Conservation (phyloP, 2,797 vertebrate genomes). For the Labeo calbasu region DNA sequence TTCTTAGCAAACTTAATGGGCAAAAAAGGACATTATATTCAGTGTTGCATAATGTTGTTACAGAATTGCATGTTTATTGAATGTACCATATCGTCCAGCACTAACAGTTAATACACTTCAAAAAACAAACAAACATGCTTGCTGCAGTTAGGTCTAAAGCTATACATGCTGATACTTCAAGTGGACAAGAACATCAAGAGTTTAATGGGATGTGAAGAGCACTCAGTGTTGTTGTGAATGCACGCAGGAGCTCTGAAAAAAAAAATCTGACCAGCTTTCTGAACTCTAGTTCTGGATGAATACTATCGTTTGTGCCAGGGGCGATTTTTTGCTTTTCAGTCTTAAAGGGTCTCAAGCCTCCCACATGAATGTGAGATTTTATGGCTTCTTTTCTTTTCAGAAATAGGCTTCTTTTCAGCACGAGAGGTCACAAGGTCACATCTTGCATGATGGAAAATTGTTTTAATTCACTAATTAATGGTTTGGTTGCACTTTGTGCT, state of each 20-base stretch:
- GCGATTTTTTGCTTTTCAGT: background rate
- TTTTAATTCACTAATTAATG: slow-evolving; percentile 1
- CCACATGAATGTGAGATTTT: background rate
- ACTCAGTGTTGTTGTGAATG: background rate
- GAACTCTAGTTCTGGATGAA: background rate
- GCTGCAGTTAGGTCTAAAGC: background rate
- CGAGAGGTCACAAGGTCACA: background rate
- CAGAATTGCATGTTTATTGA: background rate
- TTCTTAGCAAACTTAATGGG: background rate
- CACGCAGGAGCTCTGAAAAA: background rate
- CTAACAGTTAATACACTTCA: background rate
- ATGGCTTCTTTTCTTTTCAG: background rate
- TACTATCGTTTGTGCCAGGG: slow-evolving; percentile 9
- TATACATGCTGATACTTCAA: background rate
- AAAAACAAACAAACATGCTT: background rate
- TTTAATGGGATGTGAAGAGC: slow-evolving; percentile 9
- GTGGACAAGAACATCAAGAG: background rate
- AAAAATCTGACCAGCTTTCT: background rate
- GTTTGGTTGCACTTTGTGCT: background rate
- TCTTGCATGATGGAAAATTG: background rate
- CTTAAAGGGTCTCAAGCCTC: background rate
- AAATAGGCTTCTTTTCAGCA: background rate
- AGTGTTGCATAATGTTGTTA: background rate
- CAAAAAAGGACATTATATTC: background rate
- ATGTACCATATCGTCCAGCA: background rate